Percentiles rank a stretch among this genome's conserved stretches.
phyloP scores from a whole-genome alignment of 2,888 invertebrate genomes.

The Panopea generosa region DNA sequence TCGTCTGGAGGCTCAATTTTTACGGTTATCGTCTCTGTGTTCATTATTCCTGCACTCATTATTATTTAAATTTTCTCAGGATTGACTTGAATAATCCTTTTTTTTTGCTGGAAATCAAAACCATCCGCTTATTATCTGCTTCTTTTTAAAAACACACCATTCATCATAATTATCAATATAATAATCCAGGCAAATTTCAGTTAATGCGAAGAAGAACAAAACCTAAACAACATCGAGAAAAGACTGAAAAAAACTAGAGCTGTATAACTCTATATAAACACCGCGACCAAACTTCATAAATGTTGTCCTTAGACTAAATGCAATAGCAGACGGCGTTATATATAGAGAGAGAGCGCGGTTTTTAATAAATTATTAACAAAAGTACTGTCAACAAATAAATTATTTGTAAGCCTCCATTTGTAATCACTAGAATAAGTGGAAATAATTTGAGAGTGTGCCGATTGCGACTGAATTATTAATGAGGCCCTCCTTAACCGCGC shows the following conservation, averaged over 20 bases:
- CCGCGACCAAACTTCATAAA: constrained; percentile 10
- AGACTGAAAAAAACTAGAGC: too few relatives aligned
- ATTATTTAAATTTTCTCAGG: too few relatives aligned
- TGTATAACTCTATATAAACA: too few relatives aligned
- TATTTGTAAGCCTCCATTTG: constrained; percentile 65
- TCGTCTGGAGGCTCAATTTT: constrained; percentile 55
- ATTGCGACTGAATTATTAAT: constrained; percentile 65
- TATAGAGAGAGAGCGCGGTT: constrained; percentile 50
- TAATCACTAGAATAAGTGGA: constrained; percentile 65
- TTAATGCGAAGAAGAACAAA: too few relatives aligned
- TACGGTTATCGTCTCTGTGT: constrained; percentile 33
- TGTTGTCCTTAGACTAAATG: not conserved
- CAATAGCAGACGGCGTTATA: constrained; percentile 38
- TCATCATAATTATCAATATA: too few relatives aligned
- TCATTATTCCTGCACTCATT: constrained; percentile 16
- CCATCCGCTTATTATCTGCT: too few relatives aligned
- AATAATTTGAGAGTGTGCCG: constrained; percentile 66
- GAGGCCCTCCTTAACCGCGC: constrained; percentile 43
- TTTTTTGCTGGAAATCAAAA: too few relatives aligned
- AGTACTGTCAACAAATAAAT: constrained; percentile 64
- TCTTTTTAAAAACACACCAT: too few relatives aligned
- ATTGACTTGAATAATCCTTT: too few relatives aligned
- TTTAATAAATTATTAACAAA: constrained; percentile 65
- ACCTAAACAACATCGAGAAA: too few relatives aligned
- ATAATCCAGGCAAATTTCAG: too few relatives aligned